Conservation (phyloP, 2,113 vertebrate genomes). For the Xerus inauris region DNA sequence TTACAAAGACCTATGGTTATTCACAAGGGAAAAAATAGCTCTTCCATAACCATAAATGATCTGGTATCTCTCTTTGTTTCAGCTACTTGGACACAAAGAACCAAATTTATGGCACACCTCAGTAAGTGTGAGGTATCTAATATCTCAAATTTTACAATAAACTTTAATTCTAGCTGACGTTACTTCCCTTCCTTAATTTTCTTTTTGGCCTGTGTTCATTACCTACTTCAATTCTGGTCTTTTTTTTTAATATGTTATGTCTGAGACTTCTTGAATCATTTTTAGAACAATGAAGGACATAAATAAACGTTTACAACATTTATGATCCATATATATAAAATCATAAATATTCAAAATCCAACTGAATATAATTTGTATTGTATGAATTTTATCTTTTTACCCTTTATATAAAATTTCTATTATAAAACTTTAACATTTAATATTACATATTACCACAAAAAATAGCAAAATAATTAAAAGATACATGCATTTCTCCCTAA, state of each 20-base stretch:
- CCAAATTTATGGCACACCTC: not conserved
- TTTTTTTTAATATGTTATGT: not conserved
- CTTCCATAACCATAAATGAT: not conserved
- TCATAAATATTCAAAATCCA: not conserved
- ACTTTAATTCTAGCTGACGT: not conserved
- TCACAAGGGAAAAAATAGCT: not conserved
- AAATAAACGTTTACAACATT: not conserved
- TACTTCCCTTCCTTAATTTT: not conserved
- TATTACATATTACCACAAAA: not conserved
- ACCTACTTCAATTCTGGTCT: not conserved
- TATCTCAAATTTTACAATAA: not conserved
- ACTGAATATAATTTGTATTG: not conserved
- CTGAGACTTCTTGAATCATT: constrained; percentile 16
- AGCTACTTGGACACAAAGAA: not conserved
- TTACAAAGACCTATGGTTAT: not conserved
- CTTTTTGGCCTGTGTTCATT: not conserved
- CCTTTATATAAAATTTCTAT: not conserved
- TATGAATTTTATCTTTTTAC: not conserved
- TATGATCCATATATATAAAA: not conserved
- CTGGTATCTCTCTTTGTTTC: not conserved
- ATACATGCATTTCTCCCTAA: not conserved
- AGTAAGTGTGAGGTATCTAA: not conserved
- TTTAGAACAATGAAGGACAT: not conserved
- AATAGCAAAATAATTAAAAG: constrained; percentile 10
- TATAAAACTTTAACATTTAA: not conserved